phyloP scores from a whole-genome alignment of 2,888 invertebrate species.

The Hymenopus coronatus region DNA sequence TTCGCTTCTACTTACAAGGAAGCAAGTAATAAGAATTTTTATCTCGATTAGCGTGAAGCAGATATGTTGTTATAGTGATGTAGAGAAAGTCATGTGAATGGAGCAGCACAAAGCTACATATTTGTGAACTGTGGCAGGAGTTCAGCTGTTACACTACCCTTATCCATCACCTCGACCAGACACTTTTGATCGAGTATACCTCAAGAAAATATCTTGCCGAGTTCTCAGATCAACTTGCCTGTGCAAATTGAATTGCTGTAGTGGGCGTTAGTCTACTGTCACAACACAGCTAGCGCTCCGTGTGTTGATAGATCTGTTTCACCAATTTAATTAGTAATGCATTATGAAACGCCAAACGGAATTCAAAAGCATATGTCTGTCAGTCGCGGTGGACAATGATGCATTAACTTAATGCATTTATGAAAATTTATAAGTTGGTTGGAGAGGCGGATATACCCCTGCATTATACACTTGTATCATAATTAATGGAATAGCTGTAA shows the following conservation, averaged over 20 bases:
- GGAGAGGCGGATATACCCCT: too few relatives aligned
- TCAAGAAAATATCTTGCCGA: neutral
- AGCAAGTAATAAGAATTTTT: too few relatives aligned
- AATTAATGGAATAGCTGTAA: too few relatives aligned
- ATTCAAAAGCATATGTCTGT: neutral
- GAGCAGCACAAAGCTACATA: too few relatives aligned
- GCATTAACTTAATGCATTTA: neutral
- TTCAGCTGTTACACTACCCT: neutral
- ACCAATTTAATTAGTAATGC: neutral
- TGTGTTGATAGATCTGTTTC: neutral
- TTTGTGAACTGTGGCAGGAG: too few relatives aligned
- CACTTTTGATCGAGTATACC: neutral
- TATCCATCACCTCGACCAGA: neutral
- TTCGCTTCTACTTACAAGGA: too few relatives aligned
- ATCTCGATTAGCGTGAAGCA: too few relatives aligned
- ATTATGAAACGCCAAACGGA: neutral
- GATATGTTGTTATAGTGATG: too few relatives aligned
- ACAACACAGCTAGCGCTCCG: too few relatives aligned
- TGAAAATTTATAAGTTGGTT: neutral
- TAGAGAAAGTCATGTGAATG: too few relatives aligned
- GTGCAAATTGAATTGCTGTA: neutral
- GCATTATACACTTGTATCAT: too few relatives aligned
- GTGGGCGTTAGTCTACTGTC: neutral
- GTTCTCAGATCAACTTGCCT: neutral
- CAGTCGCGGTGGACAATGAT: neutral